Conservation (phyloP, 2,888 invertebrate genomes). For the Lasius platythorax region DNA sequence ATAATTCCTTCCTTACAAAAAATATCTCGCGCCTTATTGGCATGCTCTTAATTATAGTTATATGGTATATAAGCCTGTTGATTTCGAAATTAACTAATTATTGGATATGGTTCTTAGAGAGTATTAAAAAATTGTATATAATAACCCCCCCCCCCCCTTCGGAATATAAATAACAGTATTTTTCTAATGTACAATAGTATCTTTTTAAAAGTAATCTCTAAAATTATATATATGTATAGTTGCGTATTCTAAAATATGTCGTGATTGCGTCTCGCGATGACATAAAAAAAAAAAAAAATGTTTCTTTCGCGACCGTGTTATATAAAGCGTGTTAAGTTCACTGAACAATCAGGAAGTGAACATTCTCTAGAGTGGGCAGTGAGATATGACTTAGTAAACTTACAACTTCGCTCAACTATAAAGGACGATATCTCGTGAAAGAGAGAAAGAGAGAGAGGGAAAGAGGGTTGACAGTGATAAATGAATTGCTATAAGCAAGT, state of each 20-base stretch:
- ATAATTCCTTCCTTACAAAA: slow-evolving; percentile 19
- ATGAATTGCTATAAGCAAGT: slow-evolving; percentile 52
- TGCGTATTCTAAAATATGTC: not conserved
- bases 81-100: slow-evolving; percentile 17
- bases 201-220: not conserved
- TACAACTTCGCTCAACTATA: slow-evolving; percentile 55
- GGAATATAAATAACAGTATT: not conserved
- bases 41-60: not conserved
- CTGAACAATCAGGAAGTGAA: slow-evolving; percentile 53
- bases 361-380: slow-evolving; percentile 52
- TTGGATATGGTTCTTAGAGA: not conserved
- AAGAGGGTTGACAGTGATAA: slow-evolving; percentile 47
- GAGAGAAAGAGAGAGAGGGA: slow-evolving; percentile 6
- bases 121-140: not conserved
- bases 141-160: not conserved
- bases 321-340: slow-evolving; percentile 48
- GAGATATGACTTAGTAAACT: slow-evolving; percentile 56
- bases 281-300: slow-evolving; percentile 3
- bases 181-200: not conserved
- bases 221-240: not conserved
- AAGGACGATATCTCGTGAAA: slow-evolving; percentile 47
- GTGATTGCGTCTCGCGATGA: slow-evolving; percentile 8
- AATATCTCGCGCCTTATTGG: not conserved
- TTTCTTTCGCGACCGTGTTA: slow-evolving; percentile 26
- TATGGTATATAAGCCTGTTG: slow-evolving; percentile 19